These are phyloP conservation scores for Ochotona curzoniae DNA, from an alignment of 2,113 vertebrate species.

Conservation along the genomic window DNA sequence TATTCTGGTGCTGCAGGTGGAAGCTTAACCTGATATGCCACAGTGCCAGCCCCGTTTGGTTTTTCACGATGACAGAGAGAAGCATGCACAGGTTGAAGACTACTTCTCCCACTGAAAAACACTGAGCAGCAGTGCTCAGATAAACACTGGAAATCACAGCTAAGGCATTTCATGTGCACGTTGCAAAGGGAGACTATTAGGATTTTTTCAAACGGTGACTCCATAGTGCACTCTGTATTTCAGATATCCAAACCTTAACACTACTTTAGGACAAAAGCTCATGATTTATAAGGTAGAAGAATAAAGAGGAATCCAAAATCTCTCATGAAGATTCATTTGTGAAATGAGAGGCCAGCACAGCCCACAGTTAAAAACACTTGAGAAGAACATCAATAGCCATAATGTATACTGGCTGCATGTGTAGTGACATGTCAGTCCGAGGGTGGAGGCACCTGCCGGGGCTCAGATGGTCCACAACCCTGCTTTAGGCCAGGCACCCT, in stretches of 20 bases:
- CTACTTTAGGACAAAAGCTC: not conserved
- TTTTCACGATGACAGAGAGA: not conserved
- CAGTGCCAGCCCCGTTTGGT: no score
- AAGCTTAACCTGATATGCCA: no score
- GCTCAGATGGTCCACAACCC: not conserved
- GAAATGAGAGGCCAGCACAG: not conserved
- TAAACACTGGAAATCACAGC: not conserved
- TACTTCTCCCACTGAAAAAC: not conserved
- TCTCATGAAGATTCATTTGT: not conserved
- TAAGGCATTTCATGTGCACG: not conserved
- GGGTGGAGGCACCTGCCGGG: fast-evolving
- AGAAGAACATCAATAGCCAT: not conserved
- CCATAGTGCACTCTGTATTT: not conserved
- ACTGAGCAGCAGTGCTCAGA: no score
- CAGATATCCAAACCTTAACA: not conserved
- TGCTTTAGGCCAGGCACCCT: no score
- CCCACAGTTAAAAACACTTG: not conserved
- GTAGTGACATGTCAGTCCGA: not conserved
- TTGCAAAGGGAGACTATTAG: not conserved
- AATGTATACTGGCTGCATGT: not conserved
- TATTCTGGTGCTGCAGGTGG: no score
- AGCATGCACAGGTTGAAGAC: not conserved
- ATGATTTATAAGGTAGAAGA: not conserved
- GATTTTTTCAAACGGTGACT: not conserved
- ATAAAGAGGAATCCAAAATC: not conserved